phyloP scores from a whole-genome alignment of 2,888 invertebrate species.

The Tipula vernalis region DNA sequence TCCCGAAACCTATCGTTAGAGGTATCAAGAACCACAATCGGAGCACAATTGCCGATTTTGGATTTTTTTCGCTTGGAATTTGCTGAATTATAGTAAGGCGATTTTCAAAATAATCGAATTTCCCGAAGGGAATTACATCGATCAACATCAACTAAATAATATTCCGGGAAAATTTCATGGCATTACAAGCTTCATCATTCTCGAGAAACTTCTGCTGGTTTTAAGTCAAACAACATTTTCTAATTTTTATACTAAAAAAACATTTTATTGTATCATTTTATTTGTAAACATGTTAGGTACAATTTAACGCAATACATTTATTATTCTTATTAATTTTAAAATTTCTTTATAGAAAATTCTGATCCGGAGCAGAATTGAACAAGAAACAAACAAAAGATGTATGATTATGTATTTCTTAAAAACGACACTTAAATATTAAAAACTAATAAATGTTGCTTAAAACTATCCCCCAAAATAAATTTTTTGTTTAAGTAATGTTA shows the following conservation, averaged over 20 bases:
- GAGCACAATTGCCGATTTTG: too few species aligned
- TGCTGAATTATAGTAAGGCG: too few species aligned
- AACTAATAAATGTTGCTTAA: slow-evolving; percentile 9
- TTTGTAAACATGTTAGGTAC: not conserved
- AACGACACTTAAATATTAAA: not conserved
- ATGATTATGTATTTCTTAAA: not conserved
- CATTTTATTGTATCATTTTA: not conserved
- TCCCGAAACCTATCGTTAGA: too few species aligned
- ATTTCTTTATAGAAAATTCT: not conserved
- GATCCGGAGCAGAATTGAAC: not conserved
- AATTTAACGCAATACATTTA: not conserved
- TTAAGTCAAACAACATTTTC: not conserved
- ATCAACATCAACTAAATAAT: too few species aligned
- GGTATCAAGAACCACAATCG: too few species aligned
- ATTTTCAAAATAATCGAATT: too few species aligned
- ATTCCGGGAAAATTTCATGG: too few species aligned
- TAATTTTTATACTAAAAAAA: not conserved
- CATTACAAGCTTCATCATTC: too few species aligned
- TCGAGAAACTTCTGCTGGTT: too few species aligned
- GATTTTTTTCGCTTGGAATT: too few species aligned
- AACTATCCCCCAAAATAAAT: slow-evolving; percentile 13
- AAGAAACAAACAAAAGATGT: not conserved
- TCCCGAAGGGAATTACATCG: too few species aligned
- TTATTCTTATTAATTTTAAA: not conserved
- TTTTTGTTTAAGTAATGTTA: not conserved